phyloP scores from a whole-genome alignment of 2,888 invertebrate species.

The Agrypnus murinus region DNA sequence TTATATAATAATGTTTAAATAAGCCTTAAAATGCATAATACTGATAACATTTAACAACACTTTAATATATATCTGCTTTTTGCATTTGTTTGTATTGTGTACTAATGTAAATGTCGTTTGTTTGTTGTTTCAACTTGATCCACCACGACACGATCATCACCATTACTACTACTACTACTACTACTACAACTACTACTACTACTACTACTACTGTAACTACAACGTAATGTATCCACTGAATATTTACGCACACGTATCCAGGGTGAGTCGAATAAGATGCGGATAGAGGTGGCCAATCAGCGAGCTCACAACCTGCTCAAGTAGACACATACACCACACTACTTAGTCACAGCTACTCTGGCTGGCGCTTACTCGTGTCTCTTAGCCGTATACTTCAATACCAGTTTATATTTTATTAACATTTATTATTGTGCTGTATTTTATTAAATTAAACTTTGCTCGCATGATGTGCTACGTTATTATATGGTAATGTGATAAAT shows the following conservation, averaged over 20 bases:
- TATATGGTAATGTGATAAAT: constrained; percentile 39
- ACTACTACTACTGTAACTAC: constrained; percentile 42
- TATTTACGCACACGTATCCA: constrained; percentile 67
- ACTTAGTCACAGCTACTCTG: constrained; percentile 58
- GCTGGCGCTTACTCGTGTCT: constrained; percentile 52
- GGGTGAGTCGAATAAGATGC: constrained; percentile 95
- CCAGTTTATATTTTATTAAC: constrained; percentile 34
- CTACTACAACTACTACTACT: constrained; percentile 4
- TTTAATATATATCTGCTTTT: constrained; percentile 16
- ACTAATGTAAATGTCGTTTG: constrained; percentile 41
- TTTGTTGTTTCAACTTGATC: constrained; percentile 50
- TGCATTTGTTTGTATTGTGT: constrained; percentile 17
- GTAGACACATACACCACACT: constrained; percentile 74
- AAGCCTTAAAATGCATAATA: too few species aligned
- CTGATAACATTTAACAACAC: too few species aligned
- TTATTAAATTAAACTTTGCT: constrained; percentile 40
- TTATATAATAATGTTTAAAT: too few species aligned
- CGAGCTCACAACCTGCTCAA: constrained; percentile 97
- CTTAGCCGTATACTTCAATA: constrained; percentile 40
- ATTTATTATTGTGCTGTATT: constrained; percentile 33
- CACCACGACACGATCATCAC: constrained; percentile 44
- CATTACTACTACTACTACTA: constrained; percentile 27
- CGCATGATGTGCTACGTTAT: constrained; percentile 44
- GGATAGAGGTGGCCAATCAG: constrained; percentile 97
- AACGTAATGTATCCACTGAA: constrained; percentile 42